These are phyloP conservation scores for Ciconia nigra DNA, from an alignment of 2,797 vertebrate genomes.

Conservation along the genomic window DNA sequence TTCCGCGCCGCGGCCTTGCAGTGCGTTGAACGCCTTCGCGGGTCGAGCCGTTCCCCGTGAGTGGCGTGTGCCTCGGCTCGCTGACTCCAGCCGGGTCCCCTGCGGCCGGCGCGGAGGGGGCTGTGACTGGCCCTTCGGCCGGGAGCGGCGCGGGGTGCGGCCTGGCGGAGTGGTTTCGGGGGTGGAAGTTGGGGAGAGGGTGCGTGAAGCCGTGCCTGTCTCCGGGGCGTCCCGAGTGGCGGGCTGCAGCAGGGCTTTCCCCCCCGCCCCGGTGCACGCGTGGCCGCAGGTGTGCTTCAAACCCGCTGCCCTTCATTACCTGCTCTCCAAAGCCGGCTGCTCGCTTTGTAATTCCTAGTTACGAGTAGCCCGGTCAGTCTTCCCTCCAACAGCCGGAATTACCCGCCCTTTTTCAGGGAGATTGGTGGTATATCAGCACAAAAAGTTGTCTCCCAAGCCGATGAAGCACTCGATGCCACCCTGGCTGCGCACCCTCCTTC, in stretches of 20 bases:
- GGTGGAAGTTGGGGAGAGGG: accelerated
- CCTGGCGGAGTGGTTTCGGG: too few relatives aligned
- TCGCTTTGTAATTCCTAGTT: too few relatives aligned
- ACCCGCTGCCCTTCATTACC: accelerated
- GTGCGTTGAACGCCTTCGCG: not conserved
- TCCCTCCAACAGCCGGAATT: not conserved
- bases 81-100: too few relatives aligned
- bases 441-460: accelerated
- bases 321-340: accelerated
- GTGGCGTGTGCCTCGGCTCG: not conserved
- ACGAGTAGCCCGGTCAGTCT: accelerated
- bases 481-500: not conserved
- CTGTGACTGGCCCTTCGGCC: not conserved
- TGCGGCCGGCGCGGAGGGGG: not conserved
- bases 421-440: accelerated
- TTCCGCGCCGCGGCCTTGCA: not conserved
- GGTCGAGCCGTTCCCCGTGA: not conserved
- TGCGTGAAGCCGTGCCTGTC: not conserved
- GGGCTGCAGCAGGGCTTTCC: too few relatives aligned
- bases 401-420: accelerated
- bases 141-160: not conserved
- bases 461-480: accelerated
- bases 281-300: not conserved
- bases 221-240: too few relatives aligned
- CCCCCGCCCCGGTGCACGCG: too few relatives aligned